Base-by-base conservation (phyloP, 2,888 invertebrate species). In the Eutolmus rufibarbis region DNA sequence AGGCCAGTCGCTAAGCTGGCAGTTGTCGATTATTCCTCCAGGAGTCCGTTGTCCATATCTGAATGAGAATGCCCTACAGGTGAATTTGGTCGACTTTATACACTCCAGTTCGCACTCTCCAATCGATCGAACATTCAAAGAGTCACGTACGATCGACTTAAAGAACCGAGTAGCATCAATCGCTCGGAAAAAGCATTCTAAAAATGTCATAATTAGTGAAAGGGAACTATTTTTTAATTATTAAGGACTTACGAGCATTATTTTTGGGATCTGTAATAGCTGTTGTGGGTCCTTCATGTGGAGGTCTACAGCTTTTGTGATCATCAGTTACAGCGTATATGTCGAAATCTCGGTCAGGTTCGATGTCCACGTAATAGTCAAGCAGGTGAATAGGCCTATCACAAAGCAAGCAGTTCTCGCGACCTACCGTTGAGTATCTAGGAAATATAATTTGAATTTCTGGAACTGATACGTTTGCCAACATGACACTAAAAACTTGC, bases 151-250 rank as follows among this genome's bases (percentile, higher is more conserved):
- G 0, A 95, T 94, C 0, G 94, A 92, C 3, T 94, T 94, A 16
- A 94, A 94, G 87, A 97, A 94, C 2, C 95, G 94, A 1, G 95
- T 94, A 0, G 96, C 96, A 82, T 96, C 96, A 12, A 96, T 94
- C 0, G 96, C 96, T 89, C 97, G 95, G 94, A 96, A 96, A 92
- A 97, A 97, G 90, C 97, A 97, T 92, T 97, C 97, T 97, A 91
- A 51, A 91, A 91, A 28, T 66, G 23, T 46, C 3, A 46, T 14
- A 16, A 46, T 46, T 16, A 46, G 16, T 46, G 16, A 16, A 43
- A 43, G 0, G 40, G 12, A 12, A 2, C 43, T 16, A 46, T 4
- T 46, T n/a, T 46, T 46, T 46, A 46, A 46, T 4, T 14, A 14
- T 3, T 16, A 74, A 46, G 7, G 19, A 16, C 1, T 89, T 89